Conservation (phyloP, 1,140 invertebrate genomes). For the Triops cancriformis region DNA sequence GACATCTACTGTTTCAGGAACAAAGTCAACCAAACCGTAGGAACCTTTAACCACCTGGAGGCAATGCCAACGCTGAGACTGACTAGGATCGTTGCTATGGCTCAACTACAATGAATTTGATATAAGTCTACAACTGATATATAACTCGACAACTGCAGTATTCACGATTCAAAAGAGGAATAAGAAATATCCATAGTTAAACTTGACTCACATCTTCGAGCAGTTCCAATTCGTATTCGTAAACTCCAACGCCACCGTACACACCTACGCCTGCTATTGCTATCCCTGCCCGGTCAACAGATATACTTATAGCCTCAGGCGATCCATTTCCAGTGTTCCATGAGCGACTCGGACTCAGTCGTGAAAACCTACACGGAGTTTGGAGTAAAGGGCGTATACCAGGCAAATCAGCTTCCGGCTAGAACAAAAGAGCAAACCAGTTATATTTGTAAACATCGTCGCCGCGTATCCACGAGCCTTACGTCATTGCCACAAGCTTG, state of each 20-base stretch:
- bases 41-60: conserved; percentile 61
- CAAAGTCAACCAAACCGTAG: conserved; percentile 65
- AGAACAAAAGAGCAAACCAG: conserved; percentile 9
- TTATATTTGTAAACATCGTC: neutral
- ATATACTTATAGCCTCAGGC: conserved; percentile 91
- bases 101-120: conserved; percentile 26
- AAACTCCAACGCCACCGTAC: conserved; percentile 76
- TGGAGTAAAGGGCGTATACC: conserved; percentile 63
- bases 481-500: conserved; percentile 58
- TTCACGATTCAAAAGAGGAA: too few species aligned
- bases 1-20: conserved; percentile 70
- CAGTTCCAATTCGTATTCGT: conserved; percentile 85
- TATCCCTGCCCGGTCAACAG: conserved; percentile 81
- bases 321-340: conserved; percentile 97
- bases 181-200: conserved; percentile 29
- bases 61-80: conserved; percentile 55
- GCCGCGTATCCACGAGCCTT: conserved; percentile 33
- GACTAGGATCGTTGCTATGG: conserved; percentile 32
- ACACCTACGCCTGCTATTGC: conserved; percentile 79
- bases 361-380: conserved; percentile 81
- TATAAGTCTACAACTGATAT: too few species aligned
- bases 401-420: conserved; percentile 37
- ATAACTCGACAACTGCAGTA: neutral
- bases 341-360: conserved; percentile 74
- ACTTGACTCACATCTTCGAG: conserved; percentile 61